These are phyloP conservation scores for Armadillidium nasatum DNA, from an alignment of 1,140 invertebrate species.

Conservation along the genomic window DNA sequence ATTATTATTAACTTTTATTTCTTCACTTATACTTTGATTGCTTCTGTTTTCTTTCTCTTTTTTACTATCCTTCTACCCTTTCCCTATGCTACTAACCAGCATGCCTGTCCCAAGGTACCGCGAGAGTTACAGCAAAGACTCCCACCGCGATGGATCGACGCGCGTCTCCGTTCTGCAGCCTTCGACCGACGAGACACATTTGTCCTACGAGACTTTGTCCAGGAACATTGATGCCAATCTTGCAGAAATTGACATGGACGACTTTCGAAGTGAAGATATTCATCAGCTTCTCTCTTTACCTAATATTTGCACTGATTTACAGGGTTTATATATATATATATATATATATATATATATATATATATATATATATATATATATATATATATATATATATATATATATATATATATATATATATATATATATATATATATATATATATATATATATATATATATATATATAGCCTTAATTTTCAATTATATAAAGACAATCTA, in stretches of 20 bases:
- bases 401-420: slow-evolving; percentile 51
- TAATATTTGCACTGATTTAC: slow-evolving; percentile 55
- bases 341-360: background rate
- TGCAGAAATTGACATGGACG: slow-evolving; percentile 91
- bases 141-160: slow-evolving; percentile 65
- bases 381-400: slow-evolving; percentile 23
- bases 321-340: slow-evolving; percentile 27
- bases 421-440: slow-evolving; percentile 48
- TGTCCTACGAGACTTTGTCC: slow-evolving; percentile 75
- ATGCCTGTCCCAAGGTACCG: slow-evolving; percentile 57
- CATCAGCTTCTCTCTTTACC: slow-evolving; percentile 64
- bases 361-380: slow-evolving; percentile 19
- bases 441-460: slow-evolving; percentile 8
- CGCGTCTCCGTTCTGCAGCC: slow-evolving; percentile 73
- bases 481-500: too few relatives aligned
- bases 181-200: slow-evolving; percentile 61
- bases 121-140: slow-evolving; percentile 63
- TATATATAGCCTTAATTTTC: too few relatives aligned
- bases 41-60: slow-evolving; percentile 1
- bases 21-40: background rate
- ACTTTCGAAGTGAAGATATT: slow-evolving; percentile 83
- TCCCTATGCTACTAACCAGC: slow-evolving; percentile 36
- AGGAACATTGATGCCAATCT: slow-evolving; percentile 85
- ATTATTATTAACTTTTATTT: too few relatives aligned
- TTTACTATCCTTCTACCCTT: background rate